Evolutionary conservation across 2,888 invertebrate genomes (phyloP).

Genomic region (Adineta ricciae): DNA sequence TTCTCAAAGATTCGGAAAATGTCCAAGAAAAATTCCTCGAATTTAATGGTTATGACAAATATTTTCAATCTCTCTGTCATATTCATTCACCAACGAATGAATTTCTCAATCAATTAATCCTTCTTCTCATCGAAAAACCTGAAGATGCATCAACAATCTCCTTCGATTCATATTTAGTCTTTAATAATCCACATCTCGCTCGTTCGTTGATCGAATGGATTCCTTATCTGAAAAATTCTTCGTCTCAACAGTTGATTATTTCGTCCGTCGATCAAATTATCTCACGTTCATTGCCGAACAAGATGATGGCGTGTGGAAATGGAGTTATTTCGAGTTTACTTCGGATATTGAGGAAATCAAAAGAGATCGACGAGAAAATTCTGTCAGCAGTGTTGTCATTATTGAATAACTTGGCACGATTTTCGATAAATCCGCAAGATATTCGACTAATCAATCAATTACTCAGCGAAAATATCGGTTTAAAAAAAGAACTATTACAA

Average conservation of each 20-base stretch:
- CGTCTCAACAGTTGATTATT: neutral
- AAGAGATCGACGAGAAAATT: neutral
- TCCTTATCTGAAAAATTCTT: neutral
- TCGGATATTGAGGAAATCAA: neutral
- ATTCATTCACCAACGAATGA: neutral
- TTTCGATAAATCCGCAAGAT: neutral
- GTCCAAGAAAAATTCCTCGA: neutral
- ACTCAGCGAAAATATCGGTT: neutral
- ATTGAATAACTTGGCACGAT: neutral
- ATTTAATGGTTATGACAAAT: neutral
- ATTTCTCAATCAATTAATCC: neutral
- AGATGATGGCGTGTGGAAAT: conserved; percentile 5
- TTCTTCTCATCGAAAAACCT: neutral
- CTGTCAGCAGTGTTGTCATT: neutral
- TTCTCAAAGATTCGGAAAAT: neutral
- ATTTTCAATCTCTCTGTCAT: neutral
- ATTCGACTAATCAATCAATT: neutral
- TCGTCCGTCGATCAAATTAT: neutral
- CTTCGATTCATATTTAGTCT: neutral
- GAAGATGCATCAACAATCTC: neutral
- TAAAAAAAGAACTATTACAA: neutral
- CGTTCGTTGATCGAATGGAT: neutral
- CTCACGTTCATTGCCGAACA: conserved; percentile 6
- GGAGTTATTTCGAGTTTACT: neutral
- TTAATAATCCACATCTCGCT: conserved; percentile 11